A percentile compares a stretch with the other conserved stretches of the same genome.
These are phyloP conservation scores for Pygmarrhopalites habei DNA, from an alignment of 1,140 invertebrate species.

Conservation along the genomic window DNA sequence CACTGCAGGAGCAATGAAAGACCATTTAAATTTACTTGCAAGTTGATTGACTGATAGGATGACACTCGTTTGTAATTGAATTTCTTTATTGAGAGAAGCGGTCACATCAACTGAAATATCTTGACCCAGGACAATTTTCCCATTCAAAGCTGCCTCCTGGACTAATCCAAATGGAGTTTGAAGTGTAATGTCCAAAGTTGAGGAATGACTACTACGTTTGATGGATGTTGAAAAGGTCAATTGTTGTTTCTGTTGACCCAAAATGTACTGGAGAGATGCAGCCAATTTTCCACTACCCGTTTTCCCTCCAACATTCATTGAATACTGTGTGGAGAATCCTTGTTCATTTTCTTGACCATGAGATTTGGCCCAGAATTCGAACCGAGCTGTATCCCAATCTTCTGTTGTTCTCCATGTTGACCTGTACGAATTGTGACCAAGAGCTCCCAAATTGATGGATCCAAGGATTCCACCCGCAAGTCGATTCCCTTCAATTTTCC, in stretches of 20 bases:
- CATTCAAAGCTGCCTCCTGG: not conserved
- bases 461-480: not conserved
- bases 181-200: constrained; percentile 16
- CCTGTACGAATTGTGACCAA: constrained; percentile 16
- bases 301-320: not conserved
- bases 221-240: not conserved
- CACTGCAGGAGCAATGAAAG: constrained; percentile 23
- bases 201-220: constrained; percentile 3
- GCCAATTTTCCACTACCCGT: constrained; percentile 5
- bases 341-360: not conserved
- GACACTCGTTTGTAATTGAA: not conserved
- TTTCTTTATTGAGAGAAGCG: constrained; percentile 7
- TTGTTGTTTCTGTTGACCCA: not conserved
- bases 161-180: constrained; percentile 23
- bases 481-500: constrained; percentile 20
- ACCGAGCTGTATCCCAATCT: constrained; percentile 15
- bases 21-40: constrained; percentile 18
- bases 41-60: constrained; percentile 6
- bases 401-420: constrained; percentile 24
- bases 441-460: not conserved
- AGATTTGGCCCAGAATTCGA: constrained; percentile 14
- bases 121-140: constrained; percentile 2
- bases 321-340: not conserved
- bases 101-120: constrained; percentile 17
- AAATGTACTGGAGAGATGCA: constrained; percentile 5